Conservation (phyloP, 2,797 vertebrate species). For the Denticeps clupeoides region DNA sequence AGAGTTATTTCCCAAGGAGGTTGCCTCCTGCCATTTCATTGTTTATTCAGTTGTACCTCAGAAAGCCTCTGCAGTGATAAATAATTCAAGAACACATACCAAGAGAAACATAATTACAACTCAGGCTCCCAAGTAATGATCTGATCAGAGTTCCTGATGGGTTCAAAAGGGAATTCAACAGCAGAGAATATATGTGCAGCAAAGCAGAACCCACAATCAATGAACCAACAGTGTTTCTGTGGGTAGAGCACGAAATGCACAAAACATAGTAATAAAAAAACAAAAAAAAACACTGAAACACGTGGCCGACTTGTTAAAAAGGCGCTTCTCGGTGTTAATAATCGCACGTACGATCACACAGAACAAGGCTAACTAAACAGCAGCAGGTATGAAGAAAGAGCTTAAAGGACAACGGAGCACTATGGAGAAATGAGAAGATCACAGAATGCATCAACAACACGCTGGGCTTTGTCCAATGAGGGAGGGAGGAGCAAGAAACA, state of each 20-base stretch:
- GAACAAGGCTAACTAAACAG: neutral
- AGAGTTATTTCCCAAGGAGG: slow-evolving; percentile 27
- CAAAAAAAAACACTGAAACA: neutral
- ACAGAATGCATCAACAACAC: slow-evolving; percentile 1
- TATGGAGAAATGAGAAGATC: neutral
- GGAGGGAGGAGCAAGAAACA: neutral
- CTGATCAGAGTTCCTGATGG: slow-evolving; percentile 16
- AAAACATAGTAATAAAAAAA: neutral
- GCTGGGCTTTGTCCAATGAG: slow-evolving; percentile 6
- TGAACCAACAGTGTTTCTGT: neutral
- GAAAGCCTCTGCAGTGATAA: slow-evolving; percentile 20
- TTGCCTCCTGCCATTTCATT: slow-evolving; percentile 18
- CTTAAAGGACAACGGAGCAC: too few species aligned
- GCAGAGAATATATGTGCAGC: neutral
- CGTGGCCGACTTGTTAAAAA: neutral
- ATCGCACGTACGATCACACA: slow-evolving; percentile 1
- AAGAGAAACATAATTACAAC: slow-evolving; percentile 23
- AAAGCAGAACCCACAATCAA: neutral
- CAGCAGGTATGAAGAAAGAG: neutral
- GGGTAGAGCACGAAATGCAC: neutral
- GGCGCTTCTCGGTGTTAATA: neutral
- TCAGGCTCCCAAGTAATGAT: slow-evolving; percentile 16
- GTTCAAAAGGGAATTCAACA: neutral
- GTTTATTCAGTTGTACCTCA: slow-evolving; percentile 21
- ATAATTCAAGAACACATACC: slow-evolving; percentile 25